A percentile compares a stretch with the other conserved stretches of the same genome.
Conservation (phyloP, 2,797 vertebrate genomes). For the Gadopsis marmoratus region DNA sequence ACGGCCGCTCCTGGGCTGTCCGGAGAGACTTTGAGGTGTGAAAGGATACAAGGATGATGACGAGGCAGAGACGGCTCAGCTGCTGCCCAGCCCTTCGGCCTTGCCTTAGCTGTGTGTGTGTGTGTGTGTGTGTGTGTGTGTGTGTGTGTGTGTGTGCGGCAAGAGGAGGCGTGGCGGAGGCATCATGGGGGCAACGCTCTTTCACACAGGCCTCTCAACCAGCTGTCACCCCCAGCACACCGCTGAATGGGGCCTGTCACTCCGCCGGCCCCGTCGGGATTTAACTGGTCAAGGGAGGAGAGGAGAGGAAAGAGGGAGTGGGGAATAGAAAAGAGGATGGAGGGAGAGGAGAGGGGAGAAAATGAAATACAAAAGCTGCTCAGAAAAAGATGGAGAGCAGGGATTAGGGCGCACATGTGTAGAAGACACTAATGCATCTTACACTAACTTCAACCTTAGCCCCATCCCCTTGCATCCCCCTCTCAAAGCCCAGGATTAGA, state of each 20-base stretch:
- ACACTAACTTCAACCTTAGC: conserved; percentile 90
- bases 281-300: conserved; percentile 70
- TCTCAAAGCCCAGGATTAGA: conserved; percentile 90
- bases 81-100: conserved; percentile 45
- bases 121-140: neutral
- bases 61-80: conserved; percentile 54
- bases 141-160: neutral
- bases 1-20: neutral
- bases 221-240: conserved; percentile 96
- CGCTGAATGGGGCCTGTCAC: conserved; percentile 97
- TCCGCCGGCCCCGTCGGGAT: conserved; percentile 72
- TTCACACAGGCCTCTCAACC: conserved; percentile 93
- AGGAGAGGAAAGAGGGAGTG: conserved; percentile 21
- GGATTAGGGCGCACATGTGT: conserved; percentile 95
- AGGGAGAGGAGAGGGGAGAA: conserved; percentile 25
- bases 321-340: conserved; percentile 10
- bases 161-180: conserved; percentile 51
- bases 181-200: conserved; percentile 82
- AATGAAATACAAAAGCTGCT: conserved; percentile 93
- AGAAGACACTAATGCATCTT: conserved; percentile 94
- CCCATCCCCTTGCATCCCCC: conserved; percentile 33
- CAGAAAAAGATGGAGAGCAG: conserved; percentile 89
- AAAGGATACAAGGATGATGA: conserved; percentile 29
- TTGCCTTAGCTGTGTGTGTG: conserved; percentile 18
- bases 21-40: conserved; percentile 1